phyloP scores from a whole-genome alignment of 2,888 invertebrate species.

The Lithophane ornitopus region DNA sequence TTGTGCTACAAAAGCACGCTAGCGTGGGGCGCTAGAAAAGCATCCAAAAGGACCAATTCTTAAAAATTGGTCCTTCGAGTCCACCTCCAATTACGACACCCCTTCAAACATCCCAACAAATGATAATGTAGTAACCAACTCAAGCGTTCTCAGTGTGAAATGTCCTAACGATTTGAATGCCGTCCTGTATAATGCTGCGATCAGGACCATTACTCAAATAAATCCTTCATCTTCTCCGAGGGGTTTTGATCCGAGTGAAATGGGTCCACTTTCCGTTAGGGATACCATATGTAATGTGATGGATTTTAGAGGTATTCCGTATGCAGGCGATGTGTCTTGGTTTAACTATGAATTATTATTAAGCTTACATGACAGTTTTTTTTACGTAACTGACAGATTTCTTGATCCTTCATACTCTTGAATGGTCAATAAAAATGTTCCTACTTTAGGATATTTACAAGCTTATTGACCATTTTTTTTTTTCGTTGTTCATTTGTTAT shows the following conservation, averaged over 20 bases:
- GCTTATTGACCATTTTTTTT: too few relatives aligned
- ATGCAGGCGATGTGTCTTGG: conserved; percentile 27
- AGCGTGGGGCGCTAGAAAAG: not conserved
- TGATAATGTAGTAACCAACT: conserved; percentile 22
- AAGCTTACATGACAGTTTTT: not conserved
- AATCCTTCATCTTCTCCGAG: conserved; percentile 65
- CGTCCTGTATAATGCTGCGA: conserved; percentile 59
- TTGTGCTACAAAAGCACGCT: too few relatives aligned
- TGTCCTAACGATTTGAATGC: conserved; percentile 58
- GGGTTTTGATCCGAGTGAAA: conserved; percentile 57
- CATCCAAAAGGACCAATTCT: not conserved
- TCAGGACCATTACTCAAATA: conserved; percentile 68
- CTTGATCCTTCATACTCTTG: not conserved
- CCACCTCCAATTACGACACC: too few relatives aligned
- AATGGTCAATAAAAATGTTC: too few relatives aligned
- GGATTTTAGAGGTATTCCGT: conserved; percentile 39
- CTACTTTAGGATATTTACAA: too few relatives aligned
- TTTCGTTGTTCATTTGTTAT: too few relatives aligned
- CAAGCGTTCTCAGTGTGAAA: conserved; percentile 33
- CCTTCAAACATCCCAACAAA: conserved; percentile 4
- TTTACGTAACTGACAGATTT: not conserved
- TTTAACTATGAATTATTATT: conserved; percentile 13
- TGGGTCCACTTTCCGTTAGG: conserved; percentile 61
- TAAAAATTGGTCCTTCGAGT: not conserved
- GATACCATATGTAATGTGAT: conserved; percentile 40